These are phyloP conservation scores for Sardina pilchardus DNA, from an alignment of 2,113 vertebrate genomes.

Conservation along the genomic window DNA sequence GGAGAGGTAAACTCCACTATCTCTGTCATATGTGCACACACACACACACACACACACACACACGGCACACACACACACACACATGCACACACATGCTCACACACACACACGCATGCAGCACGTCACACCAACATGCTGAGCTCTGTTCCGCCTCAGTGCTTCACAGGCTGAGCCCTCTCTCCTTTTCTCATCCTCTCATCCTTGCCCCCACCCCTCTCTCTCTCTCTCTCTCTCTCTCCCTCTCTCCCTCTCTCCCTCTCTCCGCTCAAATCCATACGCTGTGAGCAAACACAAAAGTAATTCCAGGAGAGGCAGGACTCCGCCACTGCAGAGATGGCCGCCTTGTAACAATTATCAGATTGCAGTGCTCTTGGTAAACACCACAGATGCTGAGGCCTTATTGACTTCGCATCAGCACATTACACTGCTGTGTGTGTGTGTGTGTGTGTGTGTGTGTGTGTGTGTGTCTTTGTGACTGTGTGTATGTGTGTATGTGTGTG, in stretches of 20 bases:
- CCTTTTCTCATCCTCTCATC: neutral
- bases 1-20: neutral
- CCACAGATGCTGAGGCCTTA: conserved; percentile 58
- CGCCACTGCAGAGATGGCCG: conserved; percentile 56
- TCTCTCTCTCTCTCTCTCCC: neutral
- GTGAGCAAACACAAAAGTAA: conserved; percentile 63
- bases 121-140: conserved; percentile 39
- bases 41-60: conserved; percentile 19
- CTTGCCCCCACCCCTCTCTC: conserved; percentile 20
- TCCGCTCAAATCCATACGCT: conserved; percentile 54
- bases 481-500: conserved; percentile 25
- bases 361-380: conserved; percentile 47
- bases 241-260: conserved; percentile 9
- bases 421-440: conserved; percentile 44
- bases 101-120: neutral
- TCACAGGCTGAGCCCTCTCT: conserved; percentile 25
- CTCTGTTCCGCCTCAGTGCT: conserved; percentile 36
- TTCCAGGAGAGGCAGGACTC: conserved; percentile 61
- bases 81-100: neutral
- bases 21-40: neutral
- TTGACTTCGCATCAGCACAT: conserved; percentile 66
- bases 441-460: neutral
- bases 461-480: conserved; percentile 23
- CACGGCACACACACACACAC: neutral
- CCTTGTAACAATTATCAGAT: conserved; percentile 67